Evolutionary conservation across 1,140 invertebrate species (phyloP), one percentile per base, ranked within the genome.

Genomic region (Drosophila takahashii): DNA sequence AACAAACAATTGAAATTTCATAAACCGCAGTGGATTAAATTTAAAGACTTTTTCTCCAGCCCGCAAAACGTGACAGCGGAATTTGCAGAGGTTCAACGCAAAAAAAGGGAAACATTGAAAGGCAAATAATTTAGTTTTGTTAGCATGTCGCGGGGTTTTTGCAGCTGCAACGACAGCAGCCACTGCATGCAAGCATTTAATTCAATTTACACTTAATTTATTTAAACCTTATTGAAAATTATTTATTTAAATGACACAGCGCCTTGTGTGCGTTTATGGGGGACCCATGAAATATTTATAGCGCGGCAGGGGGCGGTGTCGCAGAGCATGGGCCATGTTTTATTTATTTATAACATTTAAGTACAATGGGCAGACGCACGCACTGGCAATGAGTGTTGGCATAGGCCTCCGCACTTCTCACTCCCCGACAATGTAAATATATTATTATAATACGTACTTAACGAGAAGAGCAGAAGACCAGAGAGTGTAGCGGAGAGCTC

Each of bases 381-480:
- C 80, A 84, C 44, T 72, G 60, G 61, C 81, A 59, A 76, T 66
- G 65, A 62, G 48, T 80, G 57, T 56, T 81, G 66, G 52, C 66
- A 62, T 65, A 61, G 74, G 56, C 75, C 62, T 48, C 70, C 48
- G 15, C 22, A 1, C 37, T n/a, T 7, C 9, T 15, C 27, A 16
- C 45, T 18, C n/a, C n/a, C 41, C 27, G 26, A 22, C 51, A 67
- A 72, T 79, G 75, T 83, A 86, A 81, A 87, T 83, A 89, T 77
- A 72, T 81, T 81, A 81, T 79, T 79, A 79, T 87, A 87, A 87
- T 83, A 86, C 84, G 74, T 71, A 87, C 83, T 87, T 86, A 87
- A 86, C 60, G 26, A 69, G 72, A 54, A 58, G 50, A 42, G 50
- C 57, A 51, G 22, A 66, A 36, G 65, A 69, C 48, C 50, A 47